A percentile compares a stretch with the other conserved stretches of the same genome.
These are phyloP conservation scores for Ariolimax columbianus DNA, from an alignment of 2,888 invertebrate genomes.

Conservation along the genomic window DNA sequence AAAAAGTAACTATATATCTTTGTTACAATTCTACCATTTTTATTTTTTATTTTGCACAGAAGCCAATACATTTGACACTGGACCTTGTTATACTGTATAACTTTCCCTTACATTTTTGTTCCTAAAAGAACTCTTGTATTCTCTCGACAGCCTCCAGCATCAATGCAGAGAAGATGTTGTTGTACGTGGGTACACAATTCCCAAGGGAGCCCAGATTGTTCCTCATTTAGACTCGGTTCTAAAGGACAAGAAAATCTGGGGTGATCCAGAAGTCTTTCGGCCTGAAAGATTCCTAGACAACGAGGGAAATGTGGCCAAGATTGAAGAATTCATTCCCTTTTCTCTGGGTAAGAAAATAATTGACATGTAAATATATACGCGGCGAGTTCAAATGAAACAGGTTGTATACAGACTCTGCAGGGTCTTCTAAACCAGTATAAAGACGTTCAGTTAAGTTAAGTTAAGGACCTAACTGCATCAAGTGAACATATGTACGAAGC, in stretches of 20 bases:
- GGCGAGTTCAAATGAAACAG: no score
- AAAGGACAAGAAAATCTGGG: slow-evolving; percentile 59
- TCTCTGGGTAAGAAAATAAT: slow-evolving; percentile 57
- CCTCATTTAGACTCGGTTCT: slow-evolving; percentile 63
- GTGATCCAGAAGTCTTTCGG: slow-evolving; percentile 61
- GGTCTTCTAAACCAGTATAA: no score
- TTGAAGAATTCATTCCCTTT: slow-evolving; percentile 58
- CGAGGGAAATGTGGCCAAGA: slow-evolving; percentile 50
- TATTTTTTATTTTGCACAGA: no score
- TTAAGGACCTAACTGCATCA: no score
- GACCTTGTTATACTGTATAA: no score
- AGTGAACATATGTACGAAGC: no score
- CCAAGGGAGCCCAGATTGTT: slow-evolving; percentile 62
- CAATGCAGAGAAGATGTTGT: slow-evolving; percentile 4
- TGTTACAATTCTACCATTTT: no score
- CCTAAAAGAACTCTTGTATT: background rate
- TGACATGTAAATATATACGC: no score
- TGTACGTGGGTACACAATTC: slow-evolving; percentile 66
- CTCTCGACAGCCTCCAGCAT: slow-evolving; percentile 4
- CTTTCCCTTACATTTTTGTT: background rate
- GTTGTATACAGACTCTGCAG: no score
- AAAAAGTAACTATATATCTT: no score
- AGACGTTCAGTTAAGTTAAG: no score
- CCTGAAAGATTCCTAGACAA: slow-evolving; percentile 66
- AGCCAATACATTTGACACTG: no score